Percentiles rank a stretch among this genome's conserved stretches.
phyloP scores from a whole-genome alignment of 2,888 invertebrate genomes.

The Hybos culiciformis region DNA sequence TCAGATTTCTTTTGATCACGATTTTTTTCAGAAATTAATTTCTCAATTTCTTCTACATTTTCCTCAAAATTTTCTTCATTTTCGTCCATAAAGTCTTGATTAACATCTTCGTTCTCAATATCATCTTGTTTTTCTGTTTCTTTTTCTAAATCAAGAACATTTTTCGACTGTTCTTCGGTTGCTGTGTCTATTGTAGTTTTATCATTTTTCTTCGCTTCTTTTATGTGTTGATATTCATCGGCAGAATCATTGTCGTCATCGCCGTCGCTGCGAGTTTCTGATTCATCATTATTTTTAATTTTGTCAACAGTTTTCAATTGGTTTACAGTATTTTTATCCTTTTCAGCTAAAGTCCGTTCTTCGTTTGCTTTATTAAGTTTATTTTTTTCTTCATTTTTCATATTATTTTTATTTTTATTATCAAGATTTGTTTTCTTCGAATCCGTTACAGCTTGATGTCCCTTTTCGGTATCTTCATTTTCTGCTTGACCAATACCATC shows the following conservation, averaged over 20 bases:
- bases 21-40: conserved; percentile 38
- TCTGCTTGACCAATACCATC: conserved; percentile 62
- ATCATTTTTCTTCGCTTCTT: conserved; percentile 59
- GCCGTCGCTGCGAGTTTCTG: conserved; percentile 35
- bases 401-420: conserved; percentile 29
- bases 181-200: conserved; percentile 62
- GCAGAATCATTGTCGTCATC: conserved; percentile 38
- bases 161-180: conserved; percentile 64
- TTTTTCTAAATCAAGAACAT: conserved; percentile 44
- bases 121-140: conserved; percentile 43
- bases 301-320: conserved; percentile 40
- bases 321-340: conserved; percentile 30
- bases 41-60: conserved; percentile 17
- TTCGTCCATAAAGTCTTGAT: conserved; percentile 32
- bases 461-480: conserved; percentile 46
- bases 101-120: conserved; percentile 40
- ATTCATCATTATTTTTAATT: conserved; percentile 34
- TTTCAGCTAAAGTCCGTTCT: conserved; percentile 47
- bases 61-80: conserved; percentile 28
- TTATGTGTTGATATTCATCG: conserved; percentile 73
- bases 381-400: conserved; percentile 35
- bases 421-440: conserved; percentile 32
- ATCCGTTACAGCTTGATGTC: conserved; percentile 47
- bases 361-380: conserved; percentile 59
- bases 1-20: conserved; percentile 32